Base-by-base conservation (phyloP, 2,113 vertebrate species). In the Hypomesus transpacificus region DNA sequence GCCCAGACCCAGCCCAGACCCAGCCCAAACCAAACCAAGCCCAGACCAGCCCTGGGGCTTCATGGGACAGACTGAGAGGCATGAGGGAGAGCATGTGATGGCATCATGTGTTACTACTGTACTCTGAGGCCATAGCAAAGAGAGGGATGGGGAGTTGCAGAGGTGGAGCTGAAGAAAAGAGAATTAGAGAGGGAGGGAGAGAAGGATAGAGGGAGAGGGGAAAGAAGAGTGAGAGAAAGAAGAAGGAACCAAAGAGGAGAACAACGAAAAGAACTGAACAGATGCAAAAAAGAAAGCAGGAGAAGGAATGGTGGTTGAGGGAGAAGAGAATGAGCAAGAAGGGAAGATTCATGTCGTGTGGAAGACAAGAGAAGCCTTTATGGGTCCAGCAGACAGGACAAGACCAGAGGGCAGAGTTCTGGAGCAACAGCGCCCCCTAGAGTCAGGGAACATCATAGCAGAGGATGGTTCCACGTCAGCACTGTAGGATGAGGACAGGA, bases 401-500 rank as follows among this genome's bases (percentile, higher is more conserved):
- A 34, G 82, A n/a, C 50, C 59, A 70, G n/a, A 50, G 24, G 50
- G 62, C 69, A 84, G 71, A 81, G 60, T 46, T 46, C 77, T 86
- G 74, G 79, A 86, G 81, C 85, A 88, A 88, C 71, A 88, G 90
- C 88, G 81, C 88, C 88, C 85, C 76, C 87, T 34, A 4, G 31
- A 34, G 31, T 34, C 31, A 34, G 4, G 31, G 31, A 34, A 34
- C 4, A 34, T 34, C 31, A 34, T 34, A 34, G 31, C 31, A 34
- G 31, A 34, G 31, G 31, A 34, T 34, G 31, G 4, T 34, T 34
- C 88, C 84, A 76, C 84, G 83, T 14, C 54, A 22, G n/a, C 56
- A 28, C n/a, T 31, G 50, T 46, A 60, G 17, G 65, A 64, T 46
- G 64, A 34, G 24, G 24, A 3, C 24, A 26, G 24, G 24, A 26